A percentile compares a stretch with the other conserved stretches of the same genome.
These are phyloP conservation scores for Chaetodon trifascialis DNA, from an alignment of 2,113 vertebrate species.

Conservation along the genomic window DNA sequence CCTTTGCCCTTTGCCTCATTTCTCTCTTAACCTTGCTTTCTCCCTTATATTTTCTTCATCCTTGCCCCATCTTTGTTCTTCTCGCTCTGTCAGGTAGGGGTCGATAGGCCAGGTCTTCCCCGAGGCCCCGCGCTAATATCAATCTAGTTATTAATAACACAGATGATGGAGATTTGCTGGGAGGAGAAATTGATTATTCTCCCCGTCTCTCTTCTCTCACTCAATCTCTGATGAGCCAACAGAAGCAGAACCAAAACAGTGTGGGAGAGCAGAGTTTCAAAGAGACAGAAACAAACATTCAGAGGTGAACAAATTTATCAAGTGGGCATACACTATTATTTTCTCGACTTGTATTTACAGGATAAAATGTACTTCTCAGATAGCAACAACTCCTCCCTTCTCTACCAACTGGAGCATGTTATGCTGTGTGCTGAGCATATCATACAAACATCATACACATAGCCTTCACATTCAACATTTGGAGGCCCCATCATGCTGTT, in stretches of 20 bases:
- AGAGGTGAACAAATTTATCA: neutral
- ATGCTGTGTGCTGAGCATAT: too few species aligned
- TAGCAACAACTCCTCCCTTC: neutral
- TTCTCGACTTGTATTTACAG: neutral
- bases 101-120: slow-evolving; percentile 46
- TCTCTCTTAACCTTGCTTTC: slow-evolving; percentile 2
- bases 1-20: neutral
- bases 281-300: slow-evolving; percentile 3
- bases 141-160: slow-evolving; percentile 57
- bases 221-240: slow-evolving; percentile 17
- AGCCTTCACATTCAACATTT: neutral
- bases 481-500: neutral
- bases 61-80: slow-evolving; percentile 14
- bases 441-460: neutral
- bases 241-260: slow-evolving; percentile 22
- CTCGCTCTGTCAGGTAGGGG: slow-evolving; percentile 27
- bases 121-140: slow-evolving; percentile 35
- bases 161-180: slow-evolving; percentile 52
- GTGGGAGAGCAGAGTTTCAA: slow-evolving; percentile 4
- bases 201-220: slow-evolving; percentile 1
- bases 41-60: neutral
- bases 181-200: slow-evolving; percentile 51
- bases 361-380: neutral
- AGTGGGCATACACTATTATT: neutral
- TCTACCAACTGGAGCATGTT: neutral